Percentiles rank a stretch among this genome's conserved stretches.
Conservation (phyloP, 2,797 vertebrate genomes). For the Crocidura indochinensis region DNA sequence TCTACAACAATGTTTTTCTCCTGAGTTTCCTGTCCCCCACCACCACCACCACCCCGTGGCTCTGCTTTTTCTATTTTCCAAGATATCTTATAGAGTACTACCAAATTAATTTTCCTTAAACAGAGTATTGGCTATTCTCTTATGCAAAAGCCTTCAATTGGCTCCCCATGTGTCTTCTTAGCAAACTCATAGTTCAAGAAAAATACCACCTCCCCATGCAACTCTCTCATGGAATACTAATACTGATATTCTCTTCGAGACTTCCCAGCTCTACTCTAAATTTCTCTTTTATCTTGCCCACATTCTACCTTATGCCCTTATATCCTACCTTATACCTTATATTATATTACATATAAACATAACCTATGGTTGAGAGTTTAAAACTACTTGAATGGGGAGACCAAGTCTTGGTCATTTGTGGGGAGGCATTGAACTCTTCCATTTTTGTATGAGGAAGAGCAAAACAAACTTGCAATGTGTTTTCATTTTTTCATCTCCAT, state of each 20-base stretch:
- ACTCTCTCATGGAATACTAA: background rate
- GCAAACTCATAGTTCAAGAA: background rate
- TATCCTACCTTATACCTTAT: too few species aligned
- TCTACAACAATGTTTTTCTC: background rate
- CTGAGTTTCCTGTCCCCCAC: background rate
- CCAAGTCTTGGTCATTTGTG: background rate
- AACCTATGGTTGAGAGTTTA: background rate
- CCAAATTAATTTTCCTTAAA: constrained; percentile 34
- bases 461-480: background rate
- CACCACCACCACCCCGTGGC: background rate
- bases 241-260: background rate
- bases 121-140: background rate
- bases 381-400: background rate
- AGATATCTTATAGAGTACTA: background rate
- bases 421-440: background rate
- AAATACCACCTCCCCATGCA: background rate
- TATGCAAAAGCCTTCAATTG: background rate
- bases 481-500: background rate
- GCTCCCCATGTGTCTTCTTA: background rate
- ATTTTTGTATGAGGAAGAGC: constrained; percentile 3
- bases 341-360: background rate
- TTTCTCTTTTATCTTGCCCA: background rate
- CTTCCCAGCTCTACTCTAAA: too few species aligned
- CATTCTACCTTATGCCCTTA: background rate
- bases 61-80: background rate